phyloP scores from a whole-genome alignment of 2,888 invertebrate species.

The Mythimna pallens region DNA sequence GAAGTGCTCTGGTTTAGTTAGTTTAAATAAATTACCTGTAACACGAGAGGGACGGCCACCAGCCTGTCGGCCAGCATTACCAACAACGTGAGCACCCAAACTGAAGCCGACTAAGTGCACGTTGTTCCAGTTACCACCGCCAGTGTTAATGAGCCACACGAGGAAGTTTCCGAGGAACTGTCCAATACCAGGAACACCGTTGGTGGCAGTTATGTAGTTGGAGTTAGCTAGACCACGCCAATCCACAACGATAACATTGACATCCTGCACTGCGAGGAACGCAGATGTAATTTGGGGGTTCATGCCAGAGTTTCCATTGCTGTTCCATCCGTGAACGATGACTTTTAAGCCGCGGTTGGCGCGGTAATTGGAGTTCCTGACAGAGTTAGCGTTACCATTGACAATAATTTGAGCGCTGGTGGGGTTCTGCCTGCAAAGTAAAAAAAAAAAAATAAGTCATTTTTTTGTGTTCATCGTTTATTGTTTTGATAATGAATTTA shows the following conservation, averaged over 20 bases:
- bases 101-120: conserved; percentile 87
- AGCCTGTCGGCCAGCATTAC: conserved; percentile 77
- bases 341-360: conserved; percentile 72
- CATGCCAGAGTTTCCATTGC: conserved; percentile 73
- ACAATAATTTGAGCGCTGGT: conserved; percentile 74
- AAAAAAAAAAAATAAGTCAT: background rate
- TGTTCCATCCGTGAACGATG: conserved; percentile 82
- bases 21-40: conserved; percentile 71
- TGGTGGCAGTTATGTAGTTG: conserved; percentile 74
- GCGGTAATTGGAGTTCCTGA: conserved; percentile 75
- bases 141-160: conserved; percentile 79
- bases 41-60: conserved; percentile 71
- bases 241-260: conserved; percentile 84
- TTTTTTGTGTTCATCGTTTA: too few relatives aligned
- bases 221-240: conserved; percentile 76
- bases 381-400: conserved; percentile 74
- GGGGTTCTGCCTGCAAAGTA: conserved; percentile 71
- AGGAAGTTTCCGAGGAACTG: conserved; percentile 82
- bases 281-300: conserved; percentile 74
- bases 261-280: conserved; percentile 75
- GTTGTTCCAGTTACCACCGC: conserved; percentile 81
- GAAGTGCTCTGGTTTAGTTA: too few relatives aligned
- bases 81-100: conserved; percentile 86
- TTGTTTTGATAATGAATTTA: too few relatives aligned
- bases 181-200: conserved; percentile 79